Conservation (phyloP, 2,113 vertebrate species). For the Sorex fumeus region DNA sequence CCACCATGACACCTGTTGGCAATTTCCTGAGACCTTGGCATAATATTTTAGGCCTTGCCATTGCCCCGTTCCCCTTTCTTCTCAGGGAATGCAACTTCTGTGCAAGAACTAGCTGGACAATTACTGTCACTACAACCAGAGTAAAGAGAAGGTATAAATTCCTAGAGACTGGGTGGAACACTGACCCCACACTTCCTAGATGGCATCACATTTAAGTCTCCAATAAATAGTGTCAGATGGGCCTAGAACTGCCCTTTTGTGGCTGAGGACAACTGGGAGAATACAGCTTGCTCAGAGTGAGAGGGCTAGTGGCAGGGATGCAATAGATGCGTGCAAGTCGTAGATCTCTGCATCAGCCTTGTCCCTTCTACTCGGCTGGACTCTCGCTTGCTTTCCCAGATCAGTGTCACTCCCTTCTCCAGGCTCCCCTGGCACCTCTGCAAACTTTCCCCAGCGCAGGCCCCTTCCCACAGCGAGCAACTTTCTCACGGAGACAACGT, state of each 20-base stretch:
- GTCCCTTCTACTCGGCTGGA: neutral
- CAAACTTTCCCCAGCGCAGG: conserved; percentile 38
- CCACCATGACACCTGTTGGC: neutral
- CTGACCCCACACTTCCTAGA: neutral
- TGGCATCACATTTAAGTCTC: neutral
- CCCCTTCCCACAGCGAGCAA: neutral
- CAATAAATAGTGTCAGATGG: neutral
- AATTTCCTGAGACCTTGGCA: neutral
- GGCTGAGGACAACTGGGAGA: neutral
- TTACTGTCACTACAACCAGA: neutral
- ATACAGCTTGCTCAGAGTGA: neutral
- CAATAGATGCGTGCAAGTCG: neutral
- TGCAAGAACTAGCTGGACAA: neutral
- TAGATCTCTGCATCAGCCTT: neutral
- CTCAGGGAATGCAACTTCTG: neutral
- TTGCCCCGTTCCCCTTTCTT: neutral
- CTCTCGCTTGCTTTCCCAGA: neutral
- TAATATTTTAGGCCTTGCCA: neutral
- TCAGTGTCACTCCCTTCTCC: neutral
- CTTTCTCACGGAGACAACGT: too few relatives aligned
- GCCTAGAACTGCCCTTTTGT: neutral
- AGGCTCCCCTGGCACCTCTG: neutral
- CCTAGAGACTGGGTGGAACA: neutral
- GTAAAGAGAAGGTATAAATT: neutral
- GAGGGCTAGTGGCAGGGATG: neutral